phyloP scores from a whole-genome alignment of 2,113 vertebrate genomes.

The Proteles cristata region DNA sequence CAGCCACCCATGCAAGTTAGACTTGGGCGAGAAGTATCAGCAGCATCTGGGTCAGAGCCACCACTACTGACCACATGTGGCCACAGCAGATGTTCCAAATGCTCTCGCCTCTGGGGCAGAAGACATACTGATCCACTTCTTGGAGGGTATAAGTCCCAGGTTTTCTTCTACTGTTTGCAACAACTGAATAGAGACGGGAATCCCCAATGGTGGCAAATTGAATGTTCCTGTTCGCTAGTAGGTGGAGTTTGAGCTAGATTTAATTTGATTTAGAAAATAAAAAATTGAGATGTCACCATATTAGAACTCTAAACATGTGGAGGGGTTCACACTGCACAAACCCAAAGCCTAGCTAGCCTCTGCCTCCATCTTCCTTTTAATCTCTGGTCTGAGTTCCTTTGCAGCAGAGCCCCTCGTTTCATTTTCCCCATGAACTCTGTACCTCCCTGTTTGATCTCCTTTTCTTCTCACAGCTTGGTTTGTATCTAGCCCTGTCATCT shows the following conservation, averaged over 20 bases:
- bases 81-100: background rate
- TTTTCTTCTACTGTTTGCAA: background rate
- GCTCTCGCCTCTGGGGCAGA: background rate
- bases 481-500: background rate
- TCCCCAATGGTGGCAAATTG: background rate
- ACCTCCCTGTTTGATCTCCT: background rate
- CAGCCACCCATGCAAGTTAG: background rate
- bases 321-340: background rate
- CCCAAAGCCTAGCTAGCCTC: background rate
- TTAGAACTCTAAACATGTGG: background rate
- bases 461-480: background rate
- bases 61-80: background rate
- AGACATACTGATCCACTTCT: background rate
- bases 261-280: slow-evolving; percentile 35
- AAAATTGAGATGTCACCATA: background rate
- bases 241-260: background rate
- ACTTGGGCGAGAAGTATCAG: background rate
- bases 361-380: background rate
- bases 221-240: background rate
- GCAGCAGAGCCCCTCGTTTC: background rate
- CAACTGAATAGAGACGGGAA: background rate
- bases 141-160: background rate
- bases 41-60: background rate
- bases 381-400: background rate
- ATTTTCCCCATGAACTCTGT: background rate